These are phyloP conservation scores for Artibeus jamaicensis DNA, from an alignment of 2,797 vertebrate genomes.

Conservation along the genomic window DNA sequence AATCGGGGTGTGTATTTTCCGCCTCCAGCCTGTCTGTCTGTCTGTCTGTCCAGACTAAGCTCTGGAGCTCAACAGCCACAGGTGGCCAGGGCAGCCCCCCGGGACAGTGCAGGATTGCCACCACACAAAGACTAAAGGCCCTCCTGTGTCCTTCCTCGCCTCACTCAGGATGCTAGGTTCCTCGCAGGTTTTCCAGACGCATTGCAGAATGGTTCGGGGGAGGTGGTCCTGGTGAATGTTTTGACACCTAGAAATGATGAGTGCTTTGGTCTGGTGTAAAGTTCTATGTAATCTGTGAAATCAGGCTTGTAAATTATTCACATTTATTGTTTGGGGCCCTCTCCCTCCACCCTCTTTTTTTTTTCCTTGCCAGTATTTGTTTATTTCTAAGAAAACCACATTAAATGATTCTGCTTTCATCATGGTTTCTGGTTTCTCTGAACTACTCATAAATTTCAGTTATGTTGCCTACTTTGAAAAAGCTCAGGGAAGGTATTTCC, in stretches of 20 bases:
- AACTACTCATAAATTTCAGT: not conserved
- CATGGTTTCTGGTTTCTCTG: not conserved
- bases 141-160: not conserved
- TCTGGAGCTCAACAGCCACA: not conserved
- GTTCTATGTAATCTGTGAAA: not conserved
- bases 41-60: not conserved
- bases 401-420: not conserved
- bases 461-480: not conserved
- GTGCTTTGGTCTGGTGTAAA: not conserved
- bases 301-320: not conserved
- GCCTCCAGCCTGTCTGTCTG: not conserved
- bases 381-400: not conserved
- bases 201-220: not conserved
- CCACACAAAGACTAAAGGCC: fast-evolving
- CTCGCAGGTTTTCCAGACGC: not conserved
- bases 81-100: not conserved
- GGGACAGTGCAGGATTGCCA: not conserved
- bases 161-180: not conserved
- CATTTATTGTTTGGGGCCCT: not conserved
- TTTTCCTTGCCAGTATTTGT: not conserved
- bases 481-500: not conserved
- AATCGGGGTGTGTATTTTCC: not conserved
- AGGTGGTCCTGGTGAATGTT: not conserved
- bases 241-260: not conserved
- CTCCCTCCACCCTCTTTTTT: not conserved